These are phyloP conservation scores for Theretra japonica DNA, from an alignment of 2,888 invertebrate genomes.

Conservation along the genomic window DNA sequence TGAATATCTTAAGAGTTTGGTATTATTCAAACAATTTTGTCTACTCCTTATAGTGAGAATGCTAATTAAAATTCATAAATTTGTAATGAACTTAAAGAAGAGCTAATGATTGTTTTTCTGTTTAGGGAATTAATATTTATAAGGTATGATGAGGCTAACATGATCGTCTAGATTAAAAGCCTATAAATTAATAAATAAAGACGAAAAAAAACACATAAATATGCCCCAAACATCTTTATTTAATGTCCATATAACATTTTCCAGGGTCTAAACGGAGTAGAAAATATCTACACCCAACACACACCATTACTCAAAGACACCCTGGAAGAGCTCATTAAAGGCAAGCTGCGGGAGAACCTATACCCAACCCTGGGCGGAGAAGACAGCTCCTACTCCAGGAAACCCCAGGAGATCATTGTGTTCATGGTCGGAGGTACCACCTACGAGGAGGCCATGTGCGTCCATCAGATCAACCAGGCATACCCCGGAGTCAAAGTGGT, in stretches of 20 bases:
- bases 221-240: neutral
- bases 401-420: slow-evolving; percentile 97
- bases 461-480: slow-evolving; percentile 89
- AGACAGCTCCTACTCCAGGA: slow-evolving; percentile 73
- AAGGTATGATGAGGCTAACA: too few species aligned
- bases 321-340: slow-evolving; percentile 95
- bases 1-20: too few species aligned
- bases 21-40: too few species aligned
- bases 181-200: too few species aligned
- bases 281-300: slow-evolving; percentile 99
- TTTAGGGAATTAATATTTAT: too few species aligned
- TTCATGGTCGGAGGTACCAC: slow-evolving; percentile 98
- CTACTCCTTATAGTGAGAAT: too few species aligned
- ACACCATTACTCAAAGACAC: slow-evolving; percentile 95
- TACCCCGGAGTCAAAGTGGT: slow-evolving; percentile 91
- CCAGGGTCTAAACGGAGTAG: slow-evolving; percentile 95
- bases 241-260: slow-evolving; percentile 28
- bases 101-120: too few species aligned
- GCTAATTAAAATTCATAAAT: too few species aligned
- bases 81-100: too few species aligned
- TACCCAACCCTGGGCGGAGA: slow-evolving; percentile 93
- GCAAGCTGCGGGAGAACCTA: slow-evolving; percentile 92
- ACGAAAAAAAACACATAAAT: neutral
- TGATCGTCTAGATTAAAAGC: too few species aligned
- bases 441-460: slow-evolving; percentile 96